phyloP scores from a whole-genome alignment of 2,797 vertebrate genomes.

The Sebastiscus tertius region DNA sequence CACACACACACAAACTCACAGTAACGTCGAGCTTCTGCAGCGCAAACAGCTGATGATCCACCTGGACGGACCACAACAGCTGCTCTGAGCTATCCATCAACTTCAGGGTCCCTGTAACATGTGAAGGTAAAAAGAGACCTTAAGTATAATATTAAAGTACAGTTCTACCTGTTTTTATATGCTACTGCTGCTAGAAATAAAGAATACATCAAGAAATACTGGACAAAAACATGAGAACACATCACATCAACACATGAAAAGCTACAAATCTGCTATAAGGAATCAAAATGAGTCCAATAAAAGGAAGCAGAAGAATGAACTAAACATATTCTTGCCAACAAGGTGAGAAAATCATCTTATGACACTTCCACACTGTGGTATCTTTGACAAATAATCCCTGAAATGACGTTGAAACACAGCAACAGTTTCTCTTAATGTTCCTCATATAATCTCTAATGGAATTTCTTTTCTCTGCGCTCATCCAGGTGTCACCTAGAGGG shows the following conservation, averaged over 20 bases:
- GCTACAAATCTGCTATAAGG: background rate
- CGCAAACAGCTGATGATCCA: slow-evolving; percentile 97
- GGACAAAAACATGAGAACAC: background rate
- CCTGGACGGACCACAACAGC: slow-evolving; percentile 96
- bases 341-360: background rate
- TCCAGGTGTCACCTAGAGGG: background rate
- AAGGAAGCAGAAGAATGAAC: background rate
- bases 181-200: background rate
- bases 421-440: background rate
- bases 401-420: background rate
- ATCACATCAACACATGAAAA: background rate
- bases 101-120: slow-evolving; percentile 89
- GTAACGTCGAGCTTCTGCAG: slow-evolving; percentile 97
- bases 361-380: no score
- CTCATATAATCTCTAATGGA: background rate
- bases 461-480: background rate
- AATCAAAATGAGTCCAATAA: background rate
- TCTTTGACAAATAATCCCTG: background rate
- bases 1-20: slow-evolving; percentile 82
- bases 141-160: background rate
- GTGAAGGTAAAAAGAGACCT: background rate
- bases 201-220: background rate
- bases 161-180: no score
- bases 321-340: background rate
- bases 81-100: slow-evolving; percentile 96